Evolutionary conservation across 2,113 vertebrate species (phyloP), one percentile per base, ranked within the genome.

Genomic region (Oryzias javanicus): DNA sequence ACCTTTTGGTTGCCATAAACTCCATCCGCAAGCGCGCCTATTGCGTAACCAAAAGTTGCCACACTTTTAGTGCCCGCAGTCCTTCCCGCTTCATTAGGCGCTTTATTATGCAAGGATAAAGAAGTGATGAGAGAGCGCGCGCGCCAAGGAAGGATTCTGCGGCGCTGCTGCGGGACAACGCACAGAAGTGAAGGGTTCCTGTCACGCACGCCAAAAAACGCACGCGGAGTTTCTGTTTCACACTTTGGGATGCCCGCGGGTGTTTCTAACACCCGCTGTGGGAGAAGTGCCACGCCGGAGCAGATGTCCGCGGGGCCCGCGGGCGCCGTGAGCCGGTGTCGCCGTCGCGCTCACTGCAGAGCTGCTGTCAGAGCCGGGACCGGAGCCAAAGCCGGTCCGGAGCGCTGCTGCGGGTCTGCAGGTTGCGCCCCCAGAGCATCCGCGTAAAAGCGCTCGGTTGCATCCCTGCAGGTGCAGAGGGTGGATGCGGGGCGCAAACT

Each of bases 351-450:
- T 66, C 71, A 18, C 57, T 82, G 82, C 80, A 17, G 84, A 29
- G 67, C n/a, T 60, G 27, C 75, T 72, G 72, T 64, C 78, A 70
- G 63, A 69, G 29, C 55, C 67, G 73, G 79, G 81, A 82, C 46
- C 20, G 4, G 19, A 78, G 84, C 81, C 84, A 84, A n/a, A 69
- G 42, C 49, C 15, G 49, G 66, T 49, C 15, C 13, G 47, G 48
- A 58, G 70, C 67, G 35, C 71, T 80, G 79, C 22, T 22, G 22
- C 22, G 22, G 22, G 22, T 22, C 22, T 22, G 22, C 22, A 22
- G 22, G 22, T 22, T 22, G 22, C 22, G 22, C 22, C 22, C 22
- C 18, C 35, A 48, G 14, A 17, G 6, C 44, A 20, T 8, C 10
- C 7, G n/a, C 18, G 41, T 24, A 55, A 46, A 51, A 55, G 53